A percentile compares a stretch with the other conserved stretches of the same genome.
Evolutionary conservation across 2,113 vertebrate genomes (phyloP).

Genomic region (Ophthalmolycus amberensis): DNA sequence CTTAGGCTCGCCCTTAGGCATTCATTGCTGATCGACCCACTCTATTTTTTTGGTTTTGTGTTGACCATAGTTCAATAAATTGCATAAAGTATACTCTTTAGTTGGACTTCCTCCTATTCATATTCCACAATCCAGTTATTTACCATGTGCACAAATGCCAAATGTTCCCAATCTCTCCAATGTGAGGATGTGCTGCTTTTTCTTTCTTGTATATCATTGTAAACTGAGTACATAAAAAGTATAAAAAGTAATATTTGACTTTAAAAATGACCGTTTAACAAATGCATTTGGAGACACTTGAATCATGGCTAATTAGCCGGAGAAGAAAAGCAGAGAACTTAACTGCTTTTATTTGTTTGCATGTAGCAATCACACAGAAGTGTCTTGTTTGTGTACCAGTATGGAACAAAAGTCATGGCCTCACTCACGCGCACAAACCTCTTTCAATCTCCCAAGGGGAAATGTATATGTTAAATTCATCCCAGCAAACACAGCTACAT

Average conservation of each 20-base stretch:
- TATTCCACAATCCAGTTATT: not conserved
- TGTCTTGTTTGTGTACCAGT: constrained; percentile 27
- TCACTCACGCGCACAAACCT: constrained; percentile 5
- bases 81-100: no score
- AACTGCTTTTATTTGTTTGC: constrained; percentile 15
- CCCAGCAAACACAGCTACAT: not conserved
- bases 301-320: not conserved
- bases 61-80: not conserved
- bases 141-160: not conserved
- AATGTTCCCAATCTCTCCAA: not conserved
- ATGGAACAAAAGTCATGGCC: constrained; percentile 23
- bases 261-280: not conserved
- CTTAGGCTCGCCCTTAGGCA: not conserved
- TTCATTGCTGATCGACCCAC: not conserved
- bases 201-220: not conserved
- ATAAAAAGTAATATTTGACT: not conserved
- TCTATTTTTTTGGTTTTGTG: not conserved
- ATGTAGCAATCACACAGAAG: constrained; percentile 4
- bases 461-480: constrained; percentile 9
- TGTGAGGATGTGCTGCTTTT: not conserved
- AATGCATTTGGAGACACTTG: not conserved
- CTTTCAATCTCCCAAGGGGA: constrained; percentile 10
- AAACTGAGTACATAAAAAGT: not conserved
- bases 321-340: not conserved
- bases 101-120: not conserved